Evolutionary conservation across 2,113 vertebrate species (phyloP), one percentile per base, ranked within the genome.

Genomic region (Myocastor coypus): DNA sequence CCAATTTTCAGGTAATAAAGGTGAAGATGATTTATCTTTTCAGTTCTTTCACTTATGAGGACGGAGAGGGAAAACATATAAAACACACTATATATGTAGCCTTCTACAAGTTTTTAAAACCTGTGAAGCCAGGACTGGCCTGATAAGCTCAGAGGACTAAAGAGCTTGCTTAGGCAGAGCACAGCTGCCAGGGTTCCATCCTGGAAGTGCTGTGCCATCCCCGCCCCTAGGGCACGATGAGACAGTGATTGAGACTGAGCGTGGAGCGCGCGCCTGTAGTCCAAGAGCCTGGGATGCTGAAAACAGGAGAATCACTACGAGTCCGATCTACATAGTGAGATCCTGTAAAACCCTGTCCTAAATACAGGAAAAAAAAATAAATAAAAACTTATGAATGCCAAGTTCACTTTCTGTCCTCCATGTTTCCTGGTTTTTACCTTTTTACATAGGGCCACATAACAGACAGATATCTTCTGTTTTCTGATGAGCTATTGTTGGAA

Each of bases 61-160:
- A 63, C 0, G 24, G 34, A 57, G 7, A 80, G 34, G n/a, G 8
- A 61, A 69, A 73, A 19, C 9, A 2, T 55, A 90, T 32, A n/a
- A 22, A 73, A 83, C 81, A 40, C 2, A 42, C 5, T 10, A 26
- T 42, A 6, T 61, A n/a, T n/a, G n/a, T n/a, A 68, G 24, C 59
- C 28, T 94, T 96, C 64, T 50, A 61, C 61, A 50, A n/a, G 28
- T 50, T 63, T 78, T 86, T 90, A 40, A 78, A 87, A 87, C 12
- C 12, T 42, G 9, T 77, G 40, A 80, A 78, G 52, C 46, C 46
- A 5, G 46, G 5, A 46, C 5, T 46, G 46, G 46, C 8, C 46
- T 46, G n/a, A n/a, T n/a, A n/a, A n/a, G n/a, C n/a, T 46, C 8
- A 46, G 46, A 4, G 8, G 46, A 46, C 46, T 46, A 46, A 46